Percentiles rank a stretch among this genome's conserved stretches.
Evolutionary conservation across 2,113 vertebrate genomes (phyloP).

Genomic region (Caranx melampygus): DNA sequence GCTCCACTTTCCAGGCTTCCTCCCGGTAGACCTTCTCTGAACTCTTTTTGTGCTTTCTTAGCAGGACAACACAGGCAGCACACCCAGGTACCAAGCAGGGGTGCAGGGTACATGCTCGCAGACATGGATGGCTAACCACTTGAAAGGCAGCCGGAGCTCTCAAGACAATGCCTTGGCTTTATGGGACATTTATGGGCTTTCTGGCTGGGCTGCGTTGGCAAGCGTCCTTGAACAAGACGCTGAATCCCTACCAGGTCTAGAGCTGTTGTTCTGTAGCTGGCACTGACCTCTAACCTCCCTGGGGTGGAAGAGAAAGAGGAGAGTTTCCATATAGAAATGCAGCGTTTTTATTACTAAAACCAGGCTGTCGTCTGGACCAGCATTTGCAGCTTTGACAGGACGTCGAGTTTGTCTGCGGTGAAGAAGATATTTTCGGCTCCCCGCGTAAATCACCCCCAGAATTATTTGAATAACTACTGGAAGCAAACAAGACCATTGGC

Average conservation of each 20-base stretch:
- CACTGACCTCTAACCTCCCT: constrained; percentile 45
- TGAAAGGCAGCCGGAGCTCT: constrained; percentile 56
- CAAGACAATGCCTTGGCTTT: constrained; percentile 46
- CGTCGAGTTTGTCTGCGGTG: background rate
- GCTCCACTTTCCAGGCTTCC: constrained; percentile 67
- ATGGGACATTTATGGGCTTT: constrained; percentile 48
- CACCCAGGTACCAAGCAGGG: constrained; percentile 13
- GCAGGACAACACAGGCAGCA: constrained; percentile 39
- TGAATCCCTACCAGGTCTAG: constrained; percentile 24
- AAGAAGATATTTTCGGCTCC: background rate
- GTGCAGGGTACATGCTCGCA: constrained; percentile 50
- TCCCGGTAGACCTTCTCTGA: constrained; percentile 38
- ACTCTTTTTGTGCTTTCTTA: constrained; percentile 23
- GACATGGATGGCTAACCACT: constrained; percentile 59
- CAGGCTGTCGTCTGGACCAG: background rate
- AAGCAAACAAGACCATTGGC: background rate
- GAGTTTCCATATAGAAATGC: background rate
- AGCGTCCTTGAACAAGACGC: constrained; percentile 49
- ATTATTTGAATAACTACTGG: background rate
- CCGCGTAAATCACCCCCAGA: background rate
- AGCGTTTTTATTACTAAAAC: background rate
- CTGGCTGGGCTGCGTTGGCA: constrained; percentile 43
- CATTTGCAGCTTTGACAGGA: background rate
- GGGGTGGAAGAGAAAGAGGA: background rate
- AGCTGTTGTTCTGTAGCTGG: constrained; percentile 28